Conservation (phyloP, 1,140 invertebrate species). For the Bombus consobrinus region DNA sequence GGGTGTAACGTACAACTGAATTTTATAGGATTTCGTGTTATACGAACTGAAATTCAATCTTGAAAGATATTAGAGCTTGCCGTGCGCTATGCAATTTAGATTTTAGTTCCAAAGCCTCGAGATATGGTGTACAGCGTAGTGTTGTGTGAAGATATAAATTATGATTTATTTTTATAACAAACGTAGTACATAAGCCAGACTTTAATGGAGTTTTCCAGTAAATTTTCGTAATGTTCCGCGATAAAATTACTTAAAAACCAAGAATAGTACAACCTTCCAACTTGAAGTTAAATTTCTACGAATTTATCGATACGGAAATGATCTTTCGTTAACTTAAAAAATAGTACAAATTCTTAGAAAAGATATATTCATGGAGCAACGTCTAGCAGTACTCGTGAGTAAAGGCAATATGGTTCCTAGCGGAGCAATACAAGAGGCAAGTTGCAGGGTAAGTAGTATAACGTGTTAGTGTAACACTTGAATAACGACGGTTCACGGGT, state of each 20-base stretch:
- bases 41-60: background rate
- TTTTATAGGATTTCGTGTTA: background rate
- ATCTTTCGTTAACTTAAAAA: background rate
- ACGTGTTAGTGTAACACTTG: conserved; percentile 67
- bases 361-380: conserved; percentile 12
- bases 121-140: background rate
- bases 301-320: too few species aligned
- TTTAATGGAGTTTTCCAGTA: background rate
- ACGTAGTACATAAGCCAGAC: background rate
- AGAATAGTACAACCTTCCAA: background rate
- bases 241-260: too few species aligned
- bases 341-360: background rate
- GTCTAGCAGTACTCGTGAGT: conserved; percentile 28
- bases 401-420: conserved; percentile 45
- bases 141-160: background rate
- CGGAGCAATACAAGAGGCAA: conserved; percentile 41
- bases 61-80: background rate
- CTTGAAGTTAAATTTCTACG: background rate
- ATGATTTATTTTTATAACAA: background rate
- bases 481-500: conserved; percentile 50
- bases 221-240: background rate
- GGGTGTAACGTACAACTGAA: background rate
- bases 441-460: conserved; percentile 53
- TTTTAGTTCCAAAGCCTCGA: background rate
- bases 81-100: background rate